These are phyloP conservation scores for Micrasema longulum DNA, from an alignment of 1,140 invertebrate genomes.

Conservation along the genomic window DNA sequence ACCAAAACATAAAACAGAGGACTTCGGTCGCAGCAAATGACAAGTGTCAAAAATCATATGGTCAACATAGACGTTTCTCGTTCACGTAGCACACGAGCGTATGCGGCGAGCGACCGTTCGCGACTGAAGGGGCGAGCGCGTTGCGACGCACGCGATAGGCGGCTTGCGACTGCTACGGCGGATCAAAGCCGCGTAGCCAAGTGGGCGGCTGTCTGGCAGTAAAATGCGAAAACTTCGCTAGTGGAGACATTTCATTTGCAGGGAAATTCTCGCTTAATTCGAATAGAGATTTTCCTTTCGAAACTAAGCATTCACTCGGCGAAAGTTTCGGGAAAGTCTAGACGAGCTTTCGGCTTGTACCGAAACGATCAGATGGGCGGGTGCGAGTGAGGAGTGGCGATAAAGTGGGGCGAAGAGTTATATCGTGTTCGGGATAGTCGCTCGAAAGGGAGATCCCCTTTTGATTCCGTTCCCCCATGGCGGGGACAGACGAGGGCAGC, in stretches of 20 bases:
- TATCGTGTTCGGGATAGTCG: too few relatives aligned
- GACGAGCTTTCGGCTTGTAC: conserved; percentile 28
- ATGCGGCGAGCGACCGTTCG: conserved; percentile 35
- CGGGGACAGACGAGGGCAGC: conserved; percentile 25
- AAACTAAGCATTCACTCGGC: too few relatives aligned
- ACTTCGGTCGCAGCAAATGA: conserved; percentile 9
- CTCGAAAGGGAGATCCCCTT: too few relatives aligned
- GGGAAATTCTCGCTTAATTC: too few relatives aligned
- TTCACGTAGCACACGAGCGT: conserved; percentile 18
- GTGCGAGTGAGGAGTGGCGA: background rate
- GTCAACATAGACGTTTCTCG: conserved; percentile 3
- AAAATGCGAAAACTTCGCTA: conserved; percentile 7
- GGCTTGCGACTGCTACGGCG: conserved; percentile 34
- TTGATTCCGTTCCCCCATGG: too few relatives aligned
- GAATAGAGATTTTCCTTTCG: too few relatives aligned
- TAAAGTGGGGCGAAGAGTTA: too few relatives aligned
- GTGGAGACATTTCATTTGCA: background rate
- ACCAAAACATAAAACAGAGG: conserved; percentile 24
- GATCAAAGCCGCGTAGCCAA: conserved; percentile 4
- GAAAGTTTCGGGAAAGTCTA: background rate
- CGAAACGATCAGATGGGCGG: conserved; percentile 33
- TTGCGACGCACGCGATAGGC: conserved; percentile 31
- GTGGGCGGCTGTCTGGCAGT: background rate
- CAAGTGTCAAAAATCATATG: conserved; percentile 40
- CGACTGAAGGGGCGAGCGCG: conserved; percentile 32